These are phyloP conservation scores for Microctenopoma steveboyesi DNA, from an alignment of 2,797 vertebrate genomes.

Conservation along the genomic window DNA sequence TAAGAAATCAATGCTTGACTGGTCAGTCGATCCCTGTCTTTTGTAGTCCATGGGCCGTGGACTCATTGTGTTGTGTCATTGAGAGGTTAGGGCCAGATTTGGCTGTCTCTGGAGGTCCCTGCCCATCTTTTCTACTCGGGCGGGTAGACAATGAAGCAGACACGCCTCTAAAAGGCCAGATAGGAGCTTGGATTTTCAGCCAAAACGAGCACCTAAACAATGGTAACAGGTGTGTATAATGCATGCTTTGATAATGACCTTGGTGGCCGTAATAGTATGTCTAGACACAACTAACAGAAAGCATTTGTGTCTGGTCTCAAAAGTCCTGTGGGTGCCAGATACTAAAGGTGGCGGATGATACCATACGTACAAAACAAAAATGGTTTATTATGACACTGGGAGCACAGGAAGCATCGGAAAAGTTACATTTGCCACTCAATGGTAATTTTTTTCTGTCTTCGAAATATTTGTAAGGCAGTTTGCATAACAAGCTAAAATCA, in stretches of 20 bases:
- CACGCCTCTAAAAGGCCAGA: constrained; percentile 78
- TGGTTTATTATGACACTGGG: constrained; percentile 23
- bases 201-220: constrained; percentile 77
- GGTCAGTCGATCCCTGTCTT: constrained; percentile 67
- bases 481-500: constrained; percentile 78
- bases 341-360: constrained; percentile 20
- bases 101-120: constrained; percentile 67
- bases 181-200: constrained; percentile 72
- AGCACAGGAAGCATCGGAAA: constrained; percentile 41
- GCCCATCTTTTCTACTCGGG: constrained; percentile 72
- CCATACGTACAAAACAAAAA: background rate
- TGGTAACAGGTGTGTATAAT: constrained; percentile 83
- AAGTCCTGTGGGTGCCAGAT: constrained; percentile 55
- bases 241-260: constrained; percentile 77
- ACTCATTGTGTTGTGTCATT: constrained; percentile 73
- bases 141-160: constrained; percentile 77
- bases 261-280: constrained; percentile 75
- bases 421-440: constrained; percentile 51
- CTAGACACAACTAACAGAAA: constrained; percentile 78
- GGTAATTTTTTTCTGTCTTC: constrained; percentile 31
- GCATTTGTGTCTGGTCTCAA: constrained; percentile 59
- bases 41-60: constrained; percentile 60
- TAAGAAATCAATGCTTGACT: constrained; percentile 60
- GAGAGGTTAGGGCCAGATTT: constrained; percentile 72
- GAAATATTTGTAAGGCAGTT: constrained; percentile 70